Conservation (phyloP, 2,113 vertebrate species). For the Catagonus wagneri region DNA sequence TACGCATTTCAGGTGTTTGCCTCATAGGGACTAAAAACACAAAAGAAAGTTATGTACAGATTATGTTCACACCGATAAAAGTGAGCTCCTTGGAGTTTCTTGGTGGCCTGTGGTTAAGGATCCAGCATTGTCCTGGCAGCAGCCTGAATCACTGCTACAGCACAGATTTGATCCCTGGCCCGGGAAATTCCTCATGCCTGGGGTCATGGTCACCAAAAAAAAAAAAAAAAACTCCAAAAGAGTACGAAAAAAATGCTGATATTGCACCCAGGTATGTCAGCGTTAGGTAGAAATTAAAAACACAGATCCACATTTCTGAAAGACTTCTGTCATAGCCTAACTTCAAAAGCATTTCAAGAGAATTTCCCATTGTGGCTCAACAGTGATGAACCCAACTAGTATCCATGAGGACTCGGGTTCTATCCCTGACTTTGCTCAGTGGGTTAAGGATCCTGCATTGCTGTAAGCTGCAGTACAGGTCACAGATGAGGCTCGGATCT, state of each 20-base stretch:
- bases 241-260: neutral
- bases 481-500: too few species aligned
- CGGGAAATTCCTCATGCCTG: too few species aligned
- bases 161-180: too few species aligned
- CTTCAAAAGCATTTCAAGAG: conserved; percentile 35
- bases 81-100: neutral
- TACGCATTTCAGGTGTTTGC: neutral
- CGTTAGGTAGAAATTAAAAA: conserved; percentile 21
- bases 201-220: too few species aligned
- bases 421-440: too few species aligned
- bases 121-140: too few species aligned
- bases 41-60: neutral
- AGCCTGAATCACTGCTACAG: too few species aligned
- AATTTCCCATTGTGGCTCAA: neutral
- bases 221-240: neutral
- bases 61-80: neutral
- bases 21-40: neutral
- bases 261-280: neutral
- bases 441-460: too few species aligned
- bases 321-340: neutral
- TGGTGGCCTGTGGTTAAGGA: too few species aligned
- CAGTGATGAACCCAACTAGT: too few species aligned
- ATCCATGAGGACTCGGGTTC: too few species aligned
- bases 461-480: too few species aligned
- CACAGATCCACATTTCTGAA: neutral